Base-by-base conservation (phyloP, 1,140 invertebrate genomes). In the Nautilus pompilius region DNA sequence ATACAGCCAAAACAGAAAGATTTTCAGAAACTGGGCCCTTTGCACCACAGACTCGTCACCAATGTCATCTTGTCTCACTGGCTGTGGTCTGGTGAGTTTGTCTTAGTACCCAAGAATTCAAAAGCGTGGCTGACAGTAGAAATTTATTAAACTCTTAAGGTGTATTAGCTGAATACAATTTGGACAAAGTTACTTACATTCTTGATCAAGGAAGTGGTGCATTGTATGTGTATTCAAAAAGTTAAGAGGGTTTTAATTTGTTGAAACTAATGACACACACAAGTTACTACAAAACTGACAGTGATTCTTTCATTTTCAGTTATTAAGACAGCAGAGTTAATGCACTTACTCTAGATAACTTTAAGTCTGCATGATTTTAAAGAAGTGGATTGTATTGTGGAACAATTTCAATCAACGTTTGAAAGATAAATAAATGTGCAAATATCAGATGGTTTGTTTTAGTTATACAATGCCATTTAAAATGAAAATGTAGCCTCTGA, bases 1-100 rank as follows among this genome's bases (percentile, higher is more conserved):
- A 85, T 94, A 30, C 85, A 92, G 60, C 93, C 93, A 0, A 85
- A 88, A 63, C 84, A 87, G 20, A 86, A 66, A 58, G 84, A 86
- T 67, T 84, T 86, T 65, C 70, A 82, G 46, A 68, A 75, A 26
- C 68, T 80, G 28, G 68, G 64, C 15, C 67, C 63, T 48, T 66
- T 79, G 17, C 89, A 91, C 74, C 89, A 93, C 66, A 86, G 93
- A 51, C 83, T 98, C 10, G 84, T 91, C 26, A 94, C 93, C 1
- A 91, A 90, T 17, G 90, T 96, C 6, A 81, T 96, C 24, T 84
- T 97, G 3, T 96, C 94, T 0, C 93, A 96, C 82, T 90, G 91
- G 53, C 79, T 85, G 46, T 85, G 83, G 80, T 82, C 82, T 67
- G 83, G 82, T 84, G 74, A 69, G 69, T 51, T 28, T 49, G 20